Evolutionary conservation across 2,113 vertebrate species (phyloP).

Genomic region (Anseranas semipalmata): DNA sequence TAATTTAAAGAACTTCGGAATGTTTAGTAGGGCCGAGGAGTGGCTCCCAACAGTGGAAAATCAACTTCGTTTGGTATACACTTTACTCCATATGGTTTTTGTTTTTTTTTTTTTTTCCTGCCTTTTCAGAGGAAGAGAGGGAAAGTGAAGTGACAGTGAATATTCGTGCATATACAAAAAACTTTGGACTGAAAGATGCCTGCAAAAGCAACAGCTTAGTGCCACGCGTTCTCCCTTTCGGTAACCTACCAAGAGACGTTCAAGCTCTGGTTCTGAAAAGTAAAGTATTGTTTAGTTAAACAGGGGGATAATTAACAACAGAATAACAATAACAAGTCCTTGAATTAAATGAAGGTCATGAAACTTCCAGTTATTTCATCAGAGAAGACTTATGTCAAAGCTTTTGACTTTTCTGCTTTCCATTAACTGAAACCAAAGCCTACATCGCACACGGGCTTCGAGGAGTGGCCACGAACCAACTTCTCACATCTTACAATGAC

Average conservation of each 20-base stretch:
- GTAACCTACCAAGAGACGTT: neutral
- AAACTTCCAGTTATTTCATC: neutral
- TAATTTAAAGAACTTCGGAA: neutral
- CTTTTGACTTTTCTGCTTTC: neutral
- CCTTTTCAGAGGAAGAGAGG: neutral
- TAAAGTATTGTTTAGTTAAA: neutral
- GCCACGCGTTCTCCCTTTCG: fast-evolving
- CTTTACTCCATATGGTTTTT: neutral
- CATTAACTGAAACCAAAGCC: neutral
- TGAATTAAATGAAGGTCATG: neutral
- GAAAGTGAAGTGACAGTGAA: neutral
- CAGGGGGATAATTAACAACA: neutral
- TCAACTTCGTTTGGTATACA: neutral
- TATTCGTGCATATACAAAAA: fast-evolving
- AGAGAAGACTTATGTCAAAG: neutral
- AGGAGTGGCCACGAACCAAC: neutral
- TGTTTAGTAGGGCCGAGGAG: neutral
- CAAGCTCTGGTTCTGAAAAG: neutral
- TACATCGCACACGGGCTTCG: neutral
- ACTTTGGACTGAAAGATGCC: neutral
- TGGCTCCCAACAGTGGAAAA: neutral
- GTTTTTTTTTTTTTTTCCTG: neutral
- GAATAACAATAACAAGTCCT: neutral
- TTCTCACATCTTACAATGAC: fast-evolving
- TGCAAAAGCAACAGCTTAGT: neutral